Conservation (phyloP, 2,113 vertebrate genomes). For the Ceyx margarethae region DNA sequence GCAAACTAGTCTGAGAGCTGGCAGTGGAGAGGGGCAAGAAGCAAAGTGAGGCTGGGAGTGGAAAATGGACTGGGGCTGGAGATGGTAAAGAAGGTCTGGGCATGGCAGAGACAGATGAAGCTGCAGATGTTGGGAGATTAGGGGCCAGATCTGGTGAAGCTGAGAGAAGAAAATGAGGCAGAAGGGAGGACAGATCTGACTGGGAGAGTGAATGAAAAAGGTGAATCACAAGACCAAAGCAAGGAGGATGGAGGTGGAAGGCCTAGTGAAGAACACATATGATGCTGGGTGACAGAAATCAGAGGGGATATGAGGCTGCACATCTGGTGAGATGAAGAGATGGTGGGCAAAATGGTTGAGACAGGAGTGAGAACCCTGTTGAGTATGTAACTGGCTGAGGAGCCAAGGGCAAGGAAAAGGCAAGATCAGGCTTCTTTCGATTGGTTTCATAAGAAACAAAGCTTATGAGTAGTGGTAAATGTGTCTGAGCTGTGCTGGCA, state of each 20-base stretch:
- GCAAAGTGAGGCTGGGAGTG: not conserved
- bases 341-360: not conserved
- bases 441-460: not conserved
- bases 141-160: accelerated
- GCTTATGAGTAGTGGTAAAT: not conserved
- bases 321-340: not conserved
- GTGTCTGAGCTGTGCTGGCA: not conserved
- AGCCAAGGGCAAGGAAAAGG: not conserved
- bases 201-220: not conserved
- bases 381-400: not conserved
- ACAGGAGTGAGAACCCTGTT: not conserved
- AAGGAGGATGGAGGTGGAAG: not conserved
- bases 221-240: not conserved
- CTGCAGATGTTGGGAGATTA: accelerated
- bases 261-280: not conserved
- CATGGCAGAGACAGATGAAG: not conserved
- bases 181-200: not conserved
- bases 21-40: not conserved
- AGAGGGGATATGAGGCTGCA: not conserved
- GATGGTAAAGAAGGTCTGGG: not conserved
- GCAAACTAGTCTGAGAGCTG: not conserved
- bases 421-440: not conserved
- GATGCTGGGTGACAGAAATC: accelerated
- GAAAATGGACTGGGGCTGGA: not conserved
- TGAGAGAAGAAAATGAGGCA: not conserved